Evolutionary conservation across 2,888 invertebrate genomes (phyloP), one percentile per base, ranked within the genome.

Genomic region (Cheilosia vernalis): DNA sequence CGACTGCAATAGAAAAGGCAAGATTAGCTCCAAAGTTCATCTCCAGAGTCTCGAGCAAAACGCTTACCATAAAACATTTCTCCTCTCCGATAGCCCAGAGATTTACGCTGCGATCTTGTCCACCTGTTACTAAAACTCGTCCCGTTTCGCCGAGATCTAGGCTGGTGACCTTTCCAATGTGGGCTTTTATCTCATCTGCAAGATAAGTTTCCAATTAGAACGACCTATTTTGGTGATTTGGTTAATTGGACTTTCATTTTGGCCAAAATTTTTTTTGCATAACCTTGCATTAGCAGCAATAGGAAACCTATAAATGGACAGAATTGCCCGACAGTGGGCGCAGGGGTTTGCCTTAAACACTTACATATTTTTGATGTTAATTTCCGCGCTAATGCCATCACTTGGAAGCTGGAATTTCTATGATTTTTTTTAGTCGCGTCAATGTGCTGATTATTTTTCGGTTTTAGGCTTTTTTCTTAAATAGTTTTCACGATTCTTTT

Each of bases 81-180:
- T 97, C 96, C 90, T 98, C 97, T 47, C 98, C 98, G 87, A 98
- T 96, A 15, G 98, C 98, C 98, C 98, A 99, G 88, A 99, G 93
- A 93, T 99, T 99, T 67, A 99, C 98, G 93, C 98, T 98, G 91
- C 97, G 97, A 93, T 99, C 99, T 91, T 98, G 98, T 82, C 99
- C 98, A 74, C 99, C 99, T 79, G 92, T 92, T 87, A 92, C 92
- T 83, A 92, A 89, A 82, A 92, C 92, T 49, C 92, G 89, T 72
- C 92, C 92, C 55, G 92, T 92, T 87, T 92, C 91, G 51, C 92
- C 92, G 66, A 92, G 89, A 89, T 92, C 92, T 51, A 92, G 89
- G 87, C 92, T 91, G 81, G 91, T 92, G 80, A 92, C 92, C 79
- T 90, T 91, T 78, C 90, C 90, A 88, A 90, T 89, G 88, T 92